Evolutionary conservation across 2,113 vertebrate species (phyloP).

Genomic region (Salminus brasiliensis): DNA sequence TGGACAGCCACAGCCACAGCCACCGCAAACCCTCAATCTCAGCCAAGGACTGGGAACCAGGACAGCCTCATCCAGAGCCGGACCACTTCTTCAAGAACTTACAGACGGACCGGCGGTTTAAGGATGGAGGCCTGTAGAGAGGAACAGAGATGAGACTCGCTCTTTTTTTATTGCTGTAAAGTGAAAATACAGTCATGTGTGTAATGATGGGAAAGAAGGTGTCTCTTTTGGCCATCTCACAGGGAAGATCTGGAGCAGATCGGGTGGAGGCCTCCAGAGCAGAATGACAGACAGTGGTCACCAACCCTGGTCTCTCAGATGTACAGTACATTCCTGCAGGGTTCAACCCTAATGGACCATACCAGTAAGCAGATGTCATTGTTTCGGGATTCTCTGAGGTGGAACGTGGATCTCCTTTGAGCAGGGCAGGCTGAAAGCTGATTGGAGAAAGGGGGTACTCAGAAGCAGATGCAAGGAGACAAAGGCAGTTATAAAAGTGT

Average conservation of each 20-base stretch:
- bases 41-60: constrained; percentile 58
- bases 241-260: constrained; percentile 35
- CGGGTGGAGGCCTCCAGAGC: not conserved
- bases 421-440: too few species aligned
- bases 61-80: constrained; percentile 61
- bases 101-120: constrained; percentile 73
- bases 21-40: constrained; percentile 76
- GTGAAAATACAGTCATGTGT: not conserved
- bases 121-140: constrained; percentile 61
- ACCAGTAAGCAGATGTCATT: too few species aligned
- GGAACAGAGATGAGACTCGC: not conserved
- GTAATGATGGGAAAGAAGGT: not conserved
- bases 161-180: not conserved
- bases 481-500: too few species aligned
- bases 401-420: too few species aligned
- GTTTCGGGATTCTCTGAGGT: too few species aligned
- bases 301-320: not conserved
- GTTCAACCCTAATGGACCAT: not conserved
- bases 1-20: constrained; percentile 71
- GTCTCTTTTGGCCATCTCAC: constrained; percentile 20
- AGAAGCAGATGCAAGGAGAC: too few species aligned
- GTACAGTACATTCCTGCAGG: not conserved
- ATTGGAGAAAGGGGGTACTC: too few species aligned
- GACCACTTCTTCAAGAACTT: constrained; percentile 83
- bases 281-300: not conserved